phyloP scores from a whole-genome alignment of 2,797 vertebrate genomes.

The Halcyon badia region DNA sequence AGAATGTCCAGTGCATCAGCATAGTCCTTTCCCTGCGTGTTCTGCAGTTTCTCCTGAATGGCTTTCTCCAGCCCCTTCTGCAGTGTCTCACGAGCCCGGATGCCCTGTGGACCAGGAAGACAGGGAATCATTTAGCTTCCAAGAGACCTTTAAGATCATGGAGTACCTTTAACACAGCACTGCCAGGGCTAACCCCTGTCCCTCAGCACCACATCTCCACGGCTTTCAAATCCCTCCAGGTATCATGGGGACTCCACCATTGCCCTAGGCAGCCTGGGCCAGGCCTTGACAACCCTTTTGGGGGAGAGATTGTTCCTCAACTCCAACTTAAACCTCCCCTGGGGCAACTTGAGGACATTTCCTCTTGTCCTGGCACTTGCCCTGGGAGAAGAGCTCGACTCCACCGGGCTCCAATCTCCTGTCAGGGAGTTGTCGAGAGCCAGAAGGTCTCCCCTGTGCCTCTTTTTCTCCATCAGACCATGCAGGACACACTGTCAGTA shows the following conservation, averaged over 20 bases:
- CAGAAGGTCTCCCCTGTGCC: background rate
- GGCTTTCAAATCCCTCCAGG: background rate
- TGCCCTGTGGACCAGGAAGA: conserved; percentile 82
- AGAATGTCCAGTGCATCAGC: conserved; percentile 93
- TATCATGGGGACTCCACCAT: background rate
- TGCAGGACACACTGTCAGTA: rapidly evolving
- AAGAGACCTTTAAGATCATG: background rate
- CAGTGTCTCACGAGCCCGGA: conserved; percentile 91
- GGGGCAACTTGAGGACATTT: background rate
- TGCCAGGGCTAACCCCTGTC: background rate
- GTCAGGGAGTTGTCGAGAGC: background rate
- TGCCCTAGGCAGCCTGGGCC: background rate
- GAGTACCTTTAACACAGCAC: background rate
- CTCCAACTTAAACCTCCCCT: background rate
- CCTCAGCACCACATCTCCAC: background rate
- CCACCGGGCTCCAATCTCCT: background rate
- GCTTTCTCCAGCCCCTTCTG: conserved; percentile 95
- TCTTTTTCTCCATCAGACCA: background rate
- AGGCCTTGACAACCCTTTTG: too few relatives aligned
- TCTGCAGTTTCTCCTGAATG: conserved; percentile 94
- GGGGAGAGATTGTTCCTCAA: background rate
- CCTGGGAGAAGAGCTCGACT: background rate
- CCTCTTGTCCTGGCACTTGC: background rate
- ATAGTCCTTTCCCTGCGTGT: conserved; percentile 93
- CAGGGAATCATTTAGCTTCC: background rate